Conservation (phyloP, 1,140 invertebrate genomes). For the Drosophila burlai region DNA sequence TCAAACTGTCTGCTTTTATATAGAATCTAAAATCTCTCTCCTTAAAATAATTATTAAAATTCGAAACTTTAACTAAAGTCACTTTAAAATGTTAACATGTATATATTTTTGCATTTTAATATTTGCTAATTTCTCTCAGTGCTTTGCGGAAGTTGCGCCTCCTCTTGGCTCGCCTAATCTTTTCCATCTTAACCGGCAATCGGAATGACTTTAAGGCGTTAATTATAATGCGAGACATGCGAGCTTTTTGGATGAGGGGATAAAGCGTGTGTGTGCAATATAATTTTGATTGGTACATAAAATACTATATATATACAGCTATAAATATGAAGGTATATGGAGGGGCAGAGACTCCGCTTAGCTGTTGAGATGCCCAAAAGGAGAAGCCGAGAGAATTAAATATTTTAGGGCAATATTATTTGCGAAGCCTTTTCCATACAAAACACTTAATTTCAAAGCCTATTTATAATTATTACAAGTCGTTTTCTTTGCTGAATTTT, state of each 20-base stretch:
- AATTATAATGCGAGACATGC: constrained; percentile 64
- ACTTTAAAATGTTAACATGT: neutral
- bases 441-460: neutral
- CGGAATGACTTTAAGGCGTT: constrained; percentile 64
- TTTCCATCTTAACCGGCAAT: constrained; percentile 29
- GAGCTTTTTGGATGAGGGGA: constrained; percentile 8
- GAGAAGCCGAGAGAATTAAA: neutral
- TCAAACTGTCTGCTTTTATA: no score
- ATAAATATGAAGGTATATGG: neutral
- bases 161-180: constrained; percentile 8
- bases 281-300: constrained; percentile 26
- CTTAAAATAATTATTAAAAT: no score
- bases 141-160: constrained; percentile 19
- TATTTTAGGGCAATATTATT: neutral
- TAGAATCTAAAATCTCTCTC: neutral
- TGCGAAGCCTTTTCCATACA: neutral
- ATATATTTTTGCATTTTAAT: no score
- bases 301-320: neutral
- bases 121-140: neutral
- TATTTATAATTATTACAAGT: neutral
- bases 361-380: neutral
- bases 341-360: neutral
- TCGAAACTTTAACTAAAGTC: no score
- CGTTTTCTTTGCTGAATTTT: neutral
- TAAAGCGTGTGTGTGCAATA: constrained; percentile 21